Percentiles rank a stretch among this genome's conserved stretches.
Conservation (phyloP, 2,797 vertebrate species). For the Acomys russatus region DNA sequence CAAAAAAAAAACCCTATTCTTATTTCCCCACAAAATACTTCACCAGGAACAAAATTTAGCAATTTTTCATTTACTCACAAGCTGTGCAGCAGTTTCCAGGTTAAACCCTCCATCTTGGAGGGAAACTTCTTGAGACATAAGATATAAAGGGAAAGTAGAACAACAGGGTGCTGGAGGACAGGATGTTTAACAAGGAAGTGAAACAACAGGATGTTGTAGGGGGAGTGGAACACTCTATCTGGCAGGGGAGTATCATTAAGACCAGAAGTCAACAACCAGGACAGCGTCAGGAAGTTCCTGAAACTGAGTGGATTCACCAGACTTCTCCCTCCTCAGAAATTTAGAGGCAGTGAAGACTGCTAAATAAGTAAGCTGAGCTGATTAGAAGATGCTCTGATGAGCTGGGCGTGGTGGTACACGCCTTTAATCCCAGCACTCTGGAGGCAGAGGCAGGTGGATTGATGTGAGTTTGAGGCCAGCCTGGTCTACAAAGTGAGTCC, state of each 20-base stretch:
- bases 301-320: background rate
- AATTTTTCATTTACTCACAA: background rate
- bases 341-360: too few relatives aligned
- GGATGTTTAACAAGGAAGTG: background rate
- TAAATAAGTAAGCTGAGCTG: background rate
- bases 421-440: too few relatives aligned
- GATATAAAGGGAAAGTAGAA: background rate
- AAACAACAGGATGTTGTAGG: background rate
- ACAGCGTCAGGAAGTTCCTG: background rate
- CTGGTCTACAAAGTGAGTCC: too few relatives aligned
- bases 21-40: conserved; percentile 47
- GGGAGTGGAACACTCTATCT: background rate
- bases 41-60: conserved; percentile 14
- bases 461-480: too few relatives aligned
- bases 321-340: background rate
- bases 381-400: background rate
- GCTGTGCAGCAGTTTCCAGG: background rate
- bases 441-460: too few relatives aligned
- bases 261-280: background rate
- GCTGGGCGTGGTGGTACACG: too few relatives aligned
- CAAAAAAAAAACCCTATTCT: background rate
- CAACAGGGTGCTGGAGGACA: background rate
- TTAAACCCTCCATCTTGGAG: background rate
- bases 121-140: background rate
- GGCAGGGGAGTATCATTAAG: background rate